Percentiles rank a stretch among this genome's conserved stretches.
Evolutionary conservation across 2,797 vertebrate genomes (phyloP).

Genomic region (Coluber constrictor): DNA sequence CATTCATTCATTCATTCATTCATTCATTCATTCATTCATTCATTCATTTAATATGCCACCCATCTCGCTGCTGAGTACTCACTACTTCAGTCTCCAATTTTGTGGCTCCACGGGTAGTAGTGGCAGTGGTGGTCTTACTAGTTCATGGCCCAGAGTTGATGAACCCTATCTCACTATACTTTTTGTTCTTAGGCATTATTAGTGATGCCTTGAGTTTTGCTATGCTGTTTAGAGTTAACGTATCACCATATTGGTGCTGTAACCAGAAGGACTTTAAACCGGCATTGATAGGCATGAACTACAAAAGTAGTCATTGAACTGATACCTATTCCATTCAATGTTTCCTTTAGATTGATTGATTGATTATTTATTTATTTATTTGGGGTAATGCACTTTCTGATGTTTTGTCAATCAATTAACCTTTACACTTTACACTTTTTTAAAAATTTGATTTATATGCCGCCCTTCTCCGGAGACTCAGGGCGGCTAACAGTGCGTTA

Average conservation of each 20-base stretch:
- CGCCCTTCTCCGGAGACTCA: too few species aligned
- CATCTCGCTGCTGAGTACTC: background rate
- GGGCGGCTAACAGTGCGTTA: too few species aligned
- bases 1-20: too few species aligned
- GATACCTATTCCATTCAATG: background rate
- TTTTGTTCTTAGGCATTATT: background rate
- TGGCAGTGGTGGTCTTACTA: background rate
- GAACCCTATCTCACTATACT: background rate
- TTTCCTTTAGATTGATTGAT: background rate
- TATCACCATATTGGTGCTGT: background rate
- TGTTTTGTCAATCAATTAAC: background rate
- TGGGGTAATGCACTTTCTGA: background rate
- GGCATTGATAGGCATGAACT: too few species aligned
- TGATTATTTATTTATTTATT: too few species aligned
- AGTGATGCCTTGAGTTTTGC: background rate
- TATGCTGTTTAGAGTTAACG: too few species aligned
- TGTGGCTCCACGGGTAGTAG: background rate
- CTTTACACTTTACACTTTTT: background rate
- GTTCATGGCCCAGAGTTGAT: background rate
- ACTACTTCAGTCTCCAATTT: background rate
- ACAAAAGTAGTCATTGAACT: background rate
- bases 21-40: too few species aligned
- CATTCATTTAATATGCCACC: background rate
- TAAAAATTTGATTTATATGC: too few species aligned
- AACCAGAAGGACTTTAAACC: background rate